A percentile compares a stretch with the other conserved stretches of the same genome.
These are phyloP conservation scores for Tillus elongatus DNA, from an alignment of 2,888 invertebrate species.

Conservation along the genomic window DNA sequence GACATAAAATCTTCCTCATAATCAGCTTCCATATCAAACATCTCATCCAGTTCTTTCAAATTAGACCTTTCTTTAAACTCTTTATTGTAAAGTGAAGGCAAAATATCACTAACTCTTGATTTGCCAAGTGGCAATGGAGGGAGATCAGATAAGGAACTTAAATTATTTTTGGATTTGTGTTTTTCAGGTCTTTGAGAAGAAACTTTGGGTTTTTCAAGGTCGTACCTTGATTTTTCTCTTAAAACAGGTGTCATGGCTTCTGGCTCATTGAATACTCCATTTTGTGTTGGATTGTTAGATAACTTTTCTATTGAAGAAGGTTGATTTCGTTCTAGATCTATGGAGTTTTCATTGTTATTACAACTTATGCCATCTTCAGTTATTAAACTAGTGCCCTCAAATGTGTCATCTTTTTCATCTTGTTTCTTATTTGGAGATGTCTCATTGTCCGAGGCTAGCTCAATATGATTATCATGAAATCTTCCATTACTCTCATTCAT, in stretches of 20 bases:
- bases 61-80: slow-evolving; percentile 35
- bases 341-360: background rate
- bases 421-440: background rate
- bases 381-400: slow-evolving; percentile 32
- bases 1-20: slow-evolving; percentile 40
- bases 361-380: slow-evolving; percentile 25
- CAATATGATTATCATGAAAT: too few relatives aligned
- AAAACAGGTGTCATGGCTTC: slow-evolving; percentile 20
- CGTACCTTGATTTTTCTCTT: slow-evolving; percentile 22
- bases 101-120: slow-evolving; percentile 30
- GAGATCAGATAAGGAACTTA: slow-evolving; percentile 33
- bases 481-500: background rate
- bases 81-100: slow-evolving; percentile 37
- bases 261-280: slow-evolving; percentile 13
- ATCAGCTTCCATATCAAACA: slow-evolving; percentile 34
- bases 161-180: slow-evolving; percentile 30
- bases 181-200: slow-evolving; percentile 29
- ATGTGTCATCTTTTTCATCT: slow-evolving; percentile 27
- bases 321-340: slow-evolving; percentile 8
- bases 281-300: slow-evolving; percentile 1
- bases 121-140: slow-evolving; percentile 34
- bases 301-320: slow-evolving; percentile 7
- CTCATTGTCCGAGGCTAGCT: background rate
- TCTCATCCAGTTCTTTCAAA: slow-evolving; percentile 32
- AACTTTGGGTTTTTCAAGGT: slow-evolving; percentile 20